phyloP scores from a whole-genome alignment of 2,888 invertebrate genomes.

The Microctonus hyperodae region DNA sequence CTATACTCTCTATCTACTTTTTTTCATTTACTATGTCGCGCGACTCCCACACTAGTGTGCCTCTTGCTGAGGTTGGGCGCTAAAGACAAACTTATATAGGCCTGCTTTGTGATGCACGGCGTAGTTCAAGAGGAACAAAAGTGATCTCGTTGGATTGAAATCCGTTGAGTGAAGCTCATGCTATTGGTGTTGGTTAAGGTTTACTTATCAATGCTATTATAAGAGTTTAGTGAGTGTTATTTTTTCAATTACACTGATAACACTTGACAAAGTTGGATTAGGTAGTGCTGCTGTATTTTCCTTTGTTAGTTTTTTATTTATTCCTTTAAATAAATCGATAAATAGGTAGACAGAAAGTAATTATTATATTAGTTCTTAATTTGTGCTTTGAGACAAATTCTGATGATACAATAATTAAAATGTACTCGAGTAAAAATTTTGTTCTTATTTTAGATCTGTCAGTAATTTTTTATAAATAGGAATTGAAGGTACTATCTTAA shows the following conservation, averaged over 20 bases:
- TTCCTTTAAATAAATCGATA: not conserved
- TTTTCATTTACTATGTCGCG: not conserved
- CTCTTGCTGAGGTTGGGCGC: not conserved
- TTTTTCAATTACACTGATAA: slow-evolving; percentile 49
- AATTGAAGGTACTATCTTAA: too few relatives aligned
- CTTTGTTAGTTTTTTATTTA: not conserved
- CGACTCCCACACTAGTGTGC: not conserved
- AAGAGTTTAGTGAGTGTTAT: slow-evolving; percentile 45
- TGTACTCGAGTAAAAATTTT: too few relatives aligned
- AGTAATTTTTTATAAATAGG: too few relatives aligned
- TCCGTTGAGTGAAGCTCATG: slow-evolving; percentile 41
- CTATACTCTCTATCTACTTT: slow-evolving; percentile 17
- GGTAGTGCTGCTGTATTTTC: slow-evolving; percentile 35
- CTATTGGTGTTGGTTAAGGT: slow-evolving; percentile 37
- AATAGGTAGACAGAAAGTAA: too few relatives aligned
- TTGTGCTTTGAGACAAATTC: too few relatives aligned
- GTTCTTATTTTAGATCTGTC: too few relatives aligned
- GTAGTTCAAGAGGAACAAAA: slow-evolving; percentile 38
- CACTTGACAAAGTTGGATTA: slow-evolving; percentile 40
- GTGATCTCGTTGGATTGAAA: slow-evolving; percentile 51
- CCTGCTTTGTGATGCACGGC: not conserved
- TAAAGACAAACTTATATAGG: not conserved
- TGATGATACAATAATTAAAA: too few relatives aligned
- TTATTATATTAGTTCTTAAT: too few relatives aligned
- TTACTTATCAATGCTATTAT: slow-evolving; percentile 38